Percentiles rank a stretch among this genome's conserved stretches.
Evolutionary conservation across 2,797 vertebrate species (phyloP).

Genomic region (Cossypha heuglini): DNA sequence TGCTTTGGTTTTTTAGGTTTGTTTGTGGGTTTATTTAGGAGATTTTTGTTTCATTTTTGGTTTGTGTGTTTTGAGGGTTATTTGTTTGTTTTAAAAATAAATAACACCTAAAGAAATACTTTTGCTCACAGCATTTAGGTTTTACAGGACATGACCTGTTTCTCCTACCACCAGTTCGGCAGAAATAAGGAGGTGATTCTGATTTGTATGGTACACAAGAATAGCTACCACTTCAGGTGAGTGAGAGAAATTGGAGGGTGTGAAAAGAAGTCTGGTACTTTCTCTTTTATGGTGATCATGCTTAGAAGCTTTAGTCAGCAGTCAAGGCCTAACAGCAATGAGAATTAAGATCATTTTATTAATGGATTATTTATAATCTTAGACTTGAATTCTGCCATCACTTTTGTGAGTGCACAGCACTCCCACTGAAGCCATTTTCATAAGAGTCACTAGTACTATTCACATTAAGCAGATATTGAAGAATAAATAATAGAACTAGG

Average conservation of each 20-base stretch:
- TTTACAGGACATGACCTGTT: background rate
- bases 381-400: background rate
- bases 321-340: background rate
- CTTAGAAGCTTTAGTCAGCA: background rate
- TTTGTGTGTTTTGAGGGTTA: background rate
- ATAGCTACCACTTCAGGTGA: background rate
- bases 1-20: fast-evolving
- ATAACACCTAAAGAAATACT: background rate
- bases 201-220: background rate
- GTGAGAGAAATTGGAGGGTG: background rate
- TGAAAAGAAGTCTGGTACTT: background rate
- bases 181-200: background rate
- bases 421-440: background rate
- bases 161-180: background rate
- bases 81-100: background rate
- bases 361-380: background rate
- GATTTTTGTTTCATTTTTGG: background rate
- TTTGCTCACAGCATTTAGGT: background rate
- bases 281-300: background rate
- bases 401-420: background rate
- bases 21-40: background rate
- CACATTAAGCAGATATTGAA: background rate
- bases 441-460: background rate
- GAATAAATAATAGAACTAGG: background rate
- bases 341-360: background rate